Percentiles rank a stretch among this genome's conserved stretches.
Evolutionary conservation across 2,888 invertebrate genomes (phyloP).

Genomic region (Lasioglossum figueresi): DNA sequence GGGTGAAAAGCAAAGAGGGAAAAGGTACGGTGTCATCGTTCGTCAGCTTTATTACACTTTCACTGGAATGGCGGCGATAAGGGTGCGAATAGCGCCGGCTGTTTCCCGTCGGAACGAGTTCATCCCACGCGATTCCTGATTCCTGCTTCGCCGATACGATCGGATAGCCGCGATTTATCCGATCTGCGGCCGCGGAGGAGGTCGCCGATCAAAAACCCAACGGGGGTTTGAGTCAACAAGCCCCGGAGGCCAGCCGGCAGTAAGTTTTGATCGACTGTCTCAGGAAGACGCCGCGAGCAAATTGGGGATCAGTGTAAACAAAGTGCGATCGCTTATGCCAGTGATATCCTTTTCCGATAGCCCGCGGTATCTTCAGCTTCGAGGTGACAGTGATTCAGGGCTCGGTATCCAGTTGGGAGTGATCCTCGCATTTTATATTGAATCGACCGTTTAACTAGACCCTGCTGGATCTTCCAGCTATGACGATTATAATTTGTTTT

Average conservation of each 20-base stretch:
- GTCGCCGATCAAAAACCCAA: neutral
- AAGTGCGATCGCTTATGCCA: constrained; percentile 1
- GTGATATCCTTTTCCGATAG: neutral
- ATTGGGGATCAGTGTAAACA: constrained; percentile 4
- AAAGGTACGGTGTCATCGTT: constrained; percentile 3
- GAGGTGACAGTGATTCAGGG: neutral
- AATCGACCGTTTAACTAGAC: neutral
- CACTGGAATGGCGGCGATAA: neutral
- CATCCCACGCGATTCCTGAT: neutral
- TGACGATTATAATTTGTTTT: neutral
- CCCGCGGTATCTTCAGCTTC: neutral
- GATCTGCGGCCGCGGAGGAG: neutral
- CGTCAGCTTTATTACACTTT: constrained; percentile 5
- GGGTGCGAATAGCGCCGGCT: neutral
- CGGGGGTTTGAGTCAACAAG: neutral
- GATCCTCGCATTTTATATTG: neutral
- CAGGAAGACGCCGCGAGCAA: neutral
- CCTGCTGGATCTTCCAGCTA: neutral
- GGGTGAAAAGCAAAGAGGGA: neutral
- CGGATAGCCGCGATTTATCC: neutral
- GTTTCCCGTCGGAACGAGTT: neutral
- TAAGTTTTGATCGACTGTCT: neutral
- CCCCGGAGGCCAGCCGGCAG: neutral
- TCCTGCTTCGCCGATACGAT: neutral
- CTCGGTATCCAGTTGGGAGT: neutral